Percentiles rank a stretch among this genome's conserved stretches.
These are phyloP conservation scores for Barnardius zonarius DNA, from an alignment of 2,113 vertebrate genomes.

Conservation along the genomic window DNA sequence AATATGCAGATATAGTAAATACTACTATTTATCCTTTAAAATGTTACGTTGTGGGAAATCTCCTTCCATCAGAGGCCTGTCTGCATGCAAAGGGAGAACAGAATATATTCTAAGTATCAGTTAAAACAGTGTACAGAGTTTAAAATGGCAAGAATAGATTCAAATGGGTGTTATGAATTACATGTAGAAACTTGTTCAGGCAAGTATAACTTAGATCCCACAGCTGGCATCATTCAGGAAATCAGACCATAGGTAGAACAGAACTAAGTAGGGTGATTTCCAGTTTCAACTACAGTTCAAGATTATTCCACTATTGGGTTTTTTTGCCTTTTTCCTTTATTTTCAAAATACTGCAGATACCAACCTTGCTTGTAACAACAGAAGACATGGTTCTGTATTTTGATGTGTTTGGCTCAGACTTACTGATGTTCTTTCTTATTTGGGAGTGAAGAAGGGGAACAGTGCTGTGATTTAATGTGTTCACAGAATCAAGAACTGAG, in stretches of 20 bases:
- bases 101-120: neutral
- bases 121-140: neutral
- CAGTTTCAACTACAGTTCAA: neutral
- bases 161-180: neutral
- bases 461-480: neutral
- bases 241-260: neutral
- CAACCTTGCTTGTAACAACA: neutral
- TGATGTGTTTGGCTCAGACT: neutral
- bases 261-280: neutral
- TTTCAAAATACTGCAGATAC: neutral
- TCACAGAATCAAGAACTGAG: neutral
- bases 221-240: neutral
- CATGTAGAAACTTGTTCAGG: neutral
- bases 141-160: neutral
- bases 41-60: neutral
- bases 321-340: neutral
- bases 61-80: neutral
- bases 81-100: neutral
- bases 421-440: neutral
- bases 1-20: neutral
- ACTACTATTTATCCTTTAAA: neutral
- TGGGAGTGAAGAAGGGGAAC: neutral
- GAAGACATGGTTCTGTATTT: neutral
- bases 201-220: neutral
- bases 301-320: neutral